A percentile compares a stretch with the other conserved stretches of the same genome.
phyloP scores from a whole-genome alignment of 2,797 vertebrate species.

The Miichthys miiuy region DNA sequence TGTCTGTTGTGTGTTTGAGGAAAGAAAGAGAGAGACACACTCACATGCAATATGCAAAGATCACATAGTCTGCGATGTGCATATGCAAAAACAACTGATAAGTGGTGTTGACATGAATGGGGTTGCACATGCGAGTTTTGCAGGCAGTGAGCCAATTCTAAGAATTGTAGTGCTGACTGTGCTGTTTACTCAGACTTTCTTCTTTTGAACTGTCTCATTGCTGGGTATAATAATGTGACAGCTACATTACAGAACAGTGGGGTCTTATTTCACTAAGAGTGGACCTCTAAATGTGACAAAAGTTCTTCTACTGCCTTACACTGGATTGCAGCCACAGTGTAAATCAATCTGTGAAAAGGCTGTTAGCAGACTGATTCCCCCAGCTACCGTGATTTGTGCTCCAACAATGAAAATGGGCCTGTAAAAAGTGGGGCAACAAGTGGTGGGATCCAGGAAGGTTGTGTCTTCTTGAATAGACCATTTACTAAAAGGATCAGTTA shows the following conservation, averaged over 20 bases:
- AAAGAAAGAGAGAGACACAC: not conserved
- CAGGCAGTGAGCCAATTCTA: not conserved
- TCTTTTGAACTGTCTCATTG: not conserved
- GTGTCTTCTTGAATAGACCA: not conserved
- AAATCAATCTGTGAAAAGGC: constrained; percentile 9
- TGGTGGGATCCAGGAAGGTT: not conserved
- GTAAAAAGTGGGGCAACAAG: not conserved
- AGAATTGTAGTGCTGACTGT: not conserved
- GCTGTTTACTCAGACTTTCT: not conserved
- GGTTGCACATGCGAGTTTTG: not conserved
- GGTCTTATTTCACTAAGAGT: constrained; percentile 2
- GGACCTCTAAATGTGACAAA: not conserved
- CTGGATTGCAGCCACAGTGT: not conserved
- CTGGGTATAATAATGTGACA: not conserved
- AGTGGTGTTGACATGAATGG: not conserved
- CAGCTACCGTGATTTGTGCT: constrained; percentile 1
- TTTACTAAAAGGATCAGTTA: not conserved
- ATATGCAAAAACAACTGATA: not conserved
- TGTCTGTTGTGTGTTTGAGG: not conserved
- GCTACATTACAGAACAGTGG: not conserved
- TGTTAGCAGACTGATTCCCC: not conserved
- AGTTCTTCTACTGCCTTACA: not conserved
- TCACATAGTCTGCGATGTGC: not conserved
- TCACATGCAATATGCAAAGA: not conserved
- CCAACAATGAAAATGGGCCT: not conserved